phyloP scores from a whole-genome alignment of 2,113 vertebrate species.

The Bucco capensis region DNA sequence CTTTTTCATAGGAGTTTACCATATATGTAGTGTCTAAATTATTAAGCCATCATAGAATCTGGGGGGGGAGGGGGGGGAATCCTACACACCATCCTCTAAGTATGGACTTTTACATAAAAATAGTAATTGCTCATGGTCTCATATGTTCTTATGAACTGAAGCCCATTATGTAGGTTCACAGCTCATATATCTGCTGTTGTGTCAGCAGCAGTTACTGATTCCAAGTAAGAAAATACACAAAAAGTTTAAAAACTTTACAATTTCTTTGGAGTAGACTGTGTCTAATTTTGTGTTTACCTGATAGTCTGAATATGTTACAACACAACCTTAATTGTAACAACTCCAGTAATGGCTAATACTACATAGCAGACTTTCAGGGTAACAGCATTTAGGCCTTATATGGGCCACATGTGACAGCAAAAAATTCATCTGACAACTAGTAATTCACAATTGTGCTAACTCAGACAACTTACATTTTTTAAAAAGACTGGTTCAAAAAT shows the following conservation, averaged over 20 bases:
- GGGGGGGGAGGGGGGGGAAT: too few species aligned
- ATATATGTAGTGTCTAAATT: neutral
- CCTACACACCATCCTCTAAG: neutral
- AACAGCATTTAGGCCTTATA: neutral
- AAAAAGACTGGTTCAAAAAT: neutral
- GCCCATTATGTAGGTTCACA: neutral
- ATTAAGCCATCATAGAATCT: neutral
- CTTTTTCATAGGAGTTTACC: neutral
- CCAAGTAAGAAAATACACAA: neutral
- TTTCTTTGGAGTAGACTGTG: neutral
- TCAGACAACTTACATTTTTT: neutral
- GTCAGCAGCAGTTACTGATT: neutral
- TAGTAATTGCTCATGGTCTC: neutral
- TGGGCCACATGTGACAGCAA: accelerated
- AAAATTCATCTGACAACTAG: neutral
- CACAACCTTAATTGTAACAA: neutral
- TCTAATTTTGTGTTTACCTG: neutral
- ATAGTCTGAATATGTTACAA: neutral
- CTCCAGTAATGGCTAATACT: neutral
- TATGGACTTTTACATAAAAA: neutral
- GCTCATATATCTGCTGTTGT: neutral
- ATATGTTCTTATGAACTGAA: neutral
- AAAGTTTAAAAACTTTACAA: neutral
- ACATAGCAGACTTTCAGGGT: accelerated
- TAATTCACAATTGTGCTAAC: neutral